Evolutionary conservation across 2,113 vertebrate genomes (phyloP).

Genomic region (Donacobius atricapilla): DNA sequence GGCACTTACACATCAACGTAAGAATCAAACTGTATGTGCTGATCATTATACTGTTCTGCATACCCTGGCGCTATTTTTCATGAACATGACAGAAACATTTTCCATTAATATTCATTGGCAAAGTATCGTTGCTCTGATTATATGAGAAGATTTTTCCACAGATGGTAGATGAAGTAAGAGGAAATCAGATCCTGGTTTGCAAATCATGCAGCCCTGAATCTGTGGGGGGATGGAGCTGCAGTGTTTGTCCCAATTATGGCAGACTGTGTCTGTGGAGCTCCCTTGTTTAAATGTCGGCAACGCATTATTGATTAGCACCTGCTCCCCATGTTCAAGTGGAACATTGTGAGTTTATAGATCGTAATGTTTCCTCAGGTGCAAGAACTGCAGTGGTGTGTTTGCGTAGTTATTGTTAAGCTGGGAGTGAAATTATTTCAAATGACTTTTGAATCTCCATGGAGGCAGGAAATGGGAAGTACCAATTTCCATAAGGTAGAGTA

Average conservation of each 20-base stretch:
- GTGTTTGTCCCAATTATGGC: background rate
- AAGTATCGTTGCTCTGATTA: background rate
- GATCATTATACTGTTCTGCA: background rate
- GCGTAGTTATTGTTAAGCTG: background rate
- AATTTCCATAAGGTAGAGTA: constrained; percentile 4
- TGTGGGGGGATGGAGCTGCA: accelerated
- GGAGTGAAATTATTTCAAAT: constrained; percentile 40
- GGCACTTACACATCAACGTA: background rate
- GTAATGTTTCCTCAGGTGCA: constrained; percentile 63
- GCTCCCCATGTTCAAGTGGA: background rate
- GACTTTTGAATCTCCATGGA: background rate
- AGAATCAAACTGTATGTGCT: accelerated
- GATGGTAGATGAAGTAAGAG: background rate
- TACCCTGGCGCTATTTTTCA: background rate
- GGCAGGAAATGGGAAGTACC: constrained; percentile 7
- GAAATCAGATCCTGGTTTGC: background rate
- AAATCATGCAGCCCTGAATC: background rate
- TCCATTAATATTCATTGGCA: background rate
- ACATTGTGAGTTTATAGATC: constrained; percentile 41
- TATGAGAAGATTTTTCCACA: background rate
- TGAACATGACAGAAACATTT: background rate
- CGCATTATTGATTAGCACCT: constrained; percentile 46
- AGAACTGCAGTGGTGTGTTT: background rate
- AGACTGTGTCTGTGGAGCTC: background rate
- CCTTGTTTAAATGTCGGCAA: constrained; percentile 18